Base-by-base conservation (phyloP, 92 coral and sea anemone genomes). In the Umimayanthus kanabou region DNA sequence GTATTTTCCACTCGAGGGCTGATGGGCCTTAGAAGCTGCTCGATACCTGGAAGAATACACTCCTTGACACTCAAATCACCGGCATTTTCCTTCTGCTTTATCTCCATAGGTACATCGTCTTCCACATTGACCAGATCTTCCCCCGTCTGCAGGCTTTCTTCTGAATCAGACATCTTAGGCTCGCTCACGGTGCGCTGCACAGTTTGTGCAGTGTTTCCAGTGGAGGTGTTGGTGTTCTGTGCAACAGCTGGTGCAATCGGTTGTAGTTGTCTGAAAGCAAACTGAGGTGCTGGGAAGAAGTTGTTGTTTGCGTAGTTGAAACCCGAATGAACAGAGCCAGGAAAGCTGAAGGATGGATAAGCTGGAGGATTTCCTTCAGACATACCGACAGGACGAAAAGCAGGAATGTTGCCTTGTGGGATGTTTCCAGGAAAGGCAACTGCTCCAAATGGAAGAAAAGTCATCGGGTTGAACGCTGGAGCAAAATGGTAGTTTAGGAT, bases 21-120 rank as follows among this genome's bases (percentile, higher is more conserved):
- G 45, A 82, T 70, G 2, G 86, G 86, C 61, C 77, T 69, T 16
- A 82, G 77, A 6, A 82, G 86, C 53, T 82, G 86, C 76, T 82
- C 86, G 13, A 82, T 82, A 9, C 86, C 86, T 4, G 86, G 86
- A 26, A 82, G 67, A 45, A 82, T 82, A 6, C 64, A 67, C 25
- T 67, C 77, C 65, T 67, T 82, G 40, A 67, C 50, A 49, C 86
- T 82, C 65, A 49, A 14, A 7, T 82, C 86, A 25, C 86, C 61
- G 4, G 6, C 57, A 29, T 45, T 42, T 2, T 73, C 47, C 13
- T 82, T 47, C 25, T 43, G 39, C 29, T 69, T 82, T 7, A 25
- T 33, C 42, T 69, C 86, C 23, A 42, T 13, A n/a, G 76, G 28
- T 20, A 2, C 7, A 65, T 65, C 45, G 9, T 82, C 40, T 10